A percentile compares a stretch with the other conserved stretches of the same genome.
These are phyloP conservation scores for Leptopilina syphax DNA, from an alignment of 2,888 invertebrate genomes.

Conservation along the genomic window DNA sequence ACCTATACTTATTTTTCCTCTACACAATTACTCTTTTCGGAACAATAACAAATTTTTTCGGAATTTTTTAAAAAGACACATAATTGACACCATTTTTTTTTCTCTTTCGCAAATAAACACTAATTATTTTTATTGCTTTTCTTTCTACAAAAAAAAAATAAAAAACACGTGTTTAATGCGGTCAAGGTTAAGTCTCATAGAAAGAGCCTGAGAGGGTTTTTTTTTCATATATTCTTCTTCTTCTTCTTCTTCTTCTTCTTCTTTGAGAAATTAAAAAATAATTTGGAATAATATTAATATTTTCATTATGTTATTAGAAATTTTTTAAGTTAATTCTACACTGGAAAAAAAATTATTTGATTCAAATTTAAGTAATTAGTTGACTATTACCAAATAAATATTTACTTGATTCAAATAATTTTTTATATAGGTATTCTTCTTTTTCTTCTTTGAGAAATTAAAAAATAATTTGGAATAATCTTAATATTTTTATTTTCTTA, in stretches of 20 bases:
- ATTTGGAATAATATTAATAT: background rate
- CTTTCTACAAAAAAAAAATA: background rate
- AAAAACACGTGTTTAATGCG: slow-evolving; percentile 33
- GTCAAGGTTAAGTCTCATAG: slow-evolving; percentile 1
- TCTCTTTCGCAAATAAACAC: background rate
- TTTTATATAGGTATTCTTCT: too few species aligned
- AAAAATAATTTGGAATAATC: too few species aligned
- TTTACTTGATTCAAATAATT: too few species aligned
- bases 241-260: background rate
- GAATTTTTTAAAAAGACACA: background rate
- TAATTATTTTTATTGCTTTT: slow-evolving; percentile 13
- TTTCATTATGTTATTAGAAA: too few species aligned
- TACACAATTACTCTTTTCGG: background rate
- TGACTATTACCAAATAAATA: too few species aligned
- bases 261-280: slow-evolving; percentile 12
- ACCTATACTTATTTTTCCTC: background rate
- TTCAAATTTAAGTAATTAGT: too few species aligned
- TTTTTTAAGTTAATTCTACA: too few species aligned
- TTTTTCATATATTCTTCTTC: background rate
- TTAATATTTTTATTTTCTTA: too few species aligned
- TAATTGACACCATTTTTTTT: background rate
- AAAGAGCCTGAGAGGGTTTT: slow-evolving; percentile 7
- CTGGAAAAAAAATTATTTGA: too few species aligned
- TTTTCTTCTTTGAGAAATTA: too few species aligned
- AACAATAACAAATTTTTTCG: background rate